A percentile compares a stretch with the other conserved stretches of the same genome.
Evolutionary conservation across 2,888 invertebrate genomes (phyloP).

Genomic region (Megastigmus dorsalis): DNA sequence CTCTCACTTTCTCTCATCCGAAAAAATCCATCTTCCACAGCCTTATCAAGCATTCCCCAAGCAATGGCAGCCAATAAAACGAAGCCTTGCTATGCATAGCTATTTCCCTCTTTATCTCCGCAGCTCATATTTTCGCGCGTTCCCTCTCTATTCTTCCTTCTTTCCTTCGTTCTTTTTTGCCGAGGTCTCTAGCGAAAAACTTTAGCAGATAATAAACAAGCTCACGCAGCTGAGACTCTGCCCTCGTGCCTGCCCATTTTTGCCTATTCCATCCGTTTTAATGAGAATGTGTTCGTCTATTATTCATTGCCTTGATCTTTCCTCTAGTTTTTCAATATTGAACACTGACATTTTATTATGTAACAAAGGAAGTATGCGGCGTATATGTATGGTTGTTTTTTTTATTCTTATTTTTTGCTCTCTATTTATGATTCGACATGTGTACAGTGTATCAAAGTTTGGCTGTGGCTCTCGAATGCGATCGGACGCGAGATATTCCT

Average conservation of each 20-base stretch:
- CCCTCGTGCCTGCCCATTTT: background rate
- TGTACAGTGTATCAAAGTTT: constrained; percentile 22
- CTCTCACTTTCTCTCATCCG: background rate
- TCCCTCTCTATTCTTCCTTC: background rate
- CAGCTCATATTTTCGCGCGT: constrained; percentile 3
- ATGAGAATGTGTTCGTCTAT: constrained; percentile 18
- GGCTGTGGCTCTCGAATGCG: constrained; percentile 2
- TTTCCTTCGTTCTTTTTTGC: constrained; percentile 7
- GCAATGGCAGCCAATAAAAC: constrained; percentile 42
- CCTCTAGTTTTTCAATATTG: background rate
- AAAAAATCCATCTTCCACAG: constrained; percentile 35
- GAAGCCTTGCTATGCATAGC: constrained; percentile 23
- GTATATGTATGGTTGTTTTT: no score
- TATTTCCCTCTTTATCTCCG: constrained; percentile 23
- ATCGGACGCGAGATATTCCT: constrained; percentile 3
- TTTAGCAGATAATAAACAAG: constrained; percentile 33
- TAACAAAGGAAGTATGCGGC: no score
- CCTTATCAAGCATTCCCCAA: constrained; percentile 38
- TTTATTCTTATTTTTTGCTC: background rate
- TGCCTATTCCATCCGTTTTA: background rate
- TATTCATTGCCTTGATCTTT: background rate
- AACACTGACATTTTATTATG: background rate
- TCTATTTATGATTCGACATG: constrained; percentile 2
- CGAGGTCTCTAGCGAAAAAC: background rate
- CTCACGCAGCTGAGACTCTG: background rate